These are phyloP conservation scores for Mirza zaza DNA, from an alignment of 2,113 vertebrate genomes.

Conservation along the genomic window DNA sequence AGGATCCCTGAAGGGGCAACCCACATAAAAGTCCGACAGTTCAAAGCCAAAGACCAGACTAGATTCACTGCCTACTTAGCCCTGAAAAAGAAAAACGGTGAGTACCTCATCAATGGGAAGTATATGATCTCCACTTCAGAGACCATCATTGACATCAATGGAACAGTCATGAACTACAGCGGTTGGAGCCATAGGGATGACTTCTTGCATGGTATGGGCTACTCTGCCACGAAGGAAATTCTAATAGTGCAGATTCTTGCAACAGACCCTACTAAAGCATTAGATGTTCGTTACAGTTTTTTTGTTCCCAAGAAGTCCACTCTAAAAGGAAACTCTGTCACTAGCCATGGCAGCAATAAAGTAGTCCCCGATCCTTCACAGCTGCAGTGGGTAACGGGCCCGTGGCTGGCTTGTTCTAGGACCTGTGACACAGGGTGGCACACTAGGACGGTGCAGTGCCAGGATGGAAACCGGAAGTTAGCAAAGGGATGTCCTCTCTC, in stretches of 20 bases:
- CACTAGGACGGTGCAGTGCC: slow-evolving; percentile 97
- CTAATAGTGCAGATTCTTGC: slow-evolving; percentile 95
- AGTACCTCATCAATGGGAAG: slow-evolving; percentile 97
- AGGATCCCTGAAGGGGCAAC: slow-evolving; percentile 96
- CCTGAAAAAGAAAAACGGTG: slow-evolving; percentile 90
- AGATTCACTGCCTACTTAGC: slow-evolving; percentile 96
- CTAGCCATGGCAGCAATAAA: slow-evolving; percentile 75
- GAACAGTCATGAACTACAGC: slow-evolving; percentile 97
- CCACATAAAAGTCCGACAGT: slow-evolving; percentile 96
- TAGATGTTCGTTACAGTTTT: slow-evolving; percentile 97
- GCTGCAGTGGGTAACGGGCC: slow-evolving; percentile 92
- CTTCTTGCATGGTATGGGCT: slow-evolving; percentile 95
- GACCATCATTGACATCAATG: slow-evolving; percentile 94
- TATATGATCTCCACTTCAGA: slow-evolving; percentile 99
- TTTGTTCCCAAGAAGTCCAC: slow-evolving; percentile 89
- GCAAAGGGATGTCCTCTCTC: slow-evolving; percentile 91
- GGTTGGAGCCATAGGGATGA: slow-evolving; percentile 98
- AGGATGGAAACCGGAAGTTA: slow-evolving; percentile 90
- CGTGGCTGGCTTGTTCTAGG: slow-evolving; percentile 95
- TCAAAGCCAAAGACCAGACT: slow-evolving; percentile 94
- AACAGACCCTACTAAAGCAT: slow-evolving; percentile 90
- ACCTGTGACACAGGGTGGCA: slow-evolving; percentile 98
- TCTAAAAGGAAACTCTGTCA: slow-evolving; percentile 76
- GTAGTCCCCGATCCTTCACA: slow-evolving; percentile 71
- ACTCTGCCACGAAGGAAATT: slow-evolving; percentile 90